Base-by-base conservation (phyloP, 2,888 invertebrate species). In the Lysandra coridon region DNA sequence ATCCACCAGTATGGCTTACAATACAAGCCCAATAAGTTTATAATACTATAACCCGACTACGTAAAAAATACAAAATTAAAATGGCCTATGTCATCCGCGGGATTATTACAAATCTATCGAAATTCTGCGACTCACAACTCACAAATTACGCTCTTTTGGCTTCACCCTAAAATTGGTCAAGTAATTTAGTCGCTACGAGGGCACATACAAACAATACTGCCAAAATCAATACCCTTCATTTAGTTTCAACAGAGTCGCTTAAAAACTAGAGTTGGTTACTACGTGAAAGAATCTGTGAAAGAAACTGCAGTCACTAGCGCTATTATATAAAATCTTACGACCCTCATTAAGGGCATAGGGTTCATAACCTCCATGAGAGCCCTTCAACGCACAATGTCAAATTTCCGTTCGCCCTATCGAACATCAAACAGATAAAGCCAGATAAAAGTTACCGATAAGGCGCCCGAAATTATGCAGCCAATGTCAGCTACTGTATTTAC, bases 381-480 rank as follows among this genome's bases (percentile, higher is more conserved):
- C 64, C 64, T 30, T 64, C 30, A 10, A 0, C 64, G n/a, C 23
- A 12, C 40, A 73, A 73, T 73, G 73, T 73, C 73, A 30, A 64
- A 64, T 73, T 73, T 40, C 73, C 73, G 73, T 17, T 10, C 40
- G 23, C 64, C 12, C 40, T 73, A 73, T 73, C 73, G 73, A 73
- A 73, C 73, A 73, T 40, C 73, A 73, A 73, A 73, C 73, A 73
- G 73, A 73, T 40, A 73, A 40, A 10, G 14, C 0, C n/a, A 73
- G 40, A 73, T 40, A 40, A 73, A 23, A 62, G 10, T 62, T 10
- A 7, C 62, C 12, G 73, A 73, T 73, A 73, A 73, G 73, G n/a
- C 0, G 30, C 64, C 4, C 30, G 4, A 64, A 64, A 30, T 64
- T 30, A 64, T 64, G 64, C 30, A 64, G 10, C 10, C 23, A 62